Evolutionary conservation across 1,140 invertebrate genomes (phyloP).

Genomic region (Brachystomella parvula): DNA sequence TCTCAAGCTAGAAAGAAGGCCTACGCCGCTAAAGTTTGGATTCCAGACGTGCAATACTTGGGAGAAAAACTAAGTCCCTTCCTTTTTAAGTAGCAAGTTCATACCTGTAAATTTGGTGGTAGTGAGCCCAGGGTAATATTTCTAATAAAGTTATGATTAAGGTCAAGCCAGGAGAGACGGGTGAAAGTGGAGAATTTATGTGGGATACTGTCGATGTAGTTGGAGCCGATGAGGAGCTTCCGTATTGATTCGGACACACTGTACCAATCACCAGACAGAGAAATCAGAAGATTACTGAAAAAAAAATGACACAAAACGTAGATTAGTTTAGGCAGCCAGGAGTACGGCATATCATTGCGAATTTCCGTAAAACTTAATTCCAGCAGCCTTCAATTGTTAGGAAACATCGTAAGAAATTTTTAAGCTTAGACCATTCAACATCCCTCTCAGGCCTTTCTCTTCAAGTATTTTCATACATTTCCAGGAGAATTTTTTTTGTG

Average conservation of each 20-base stretch:
- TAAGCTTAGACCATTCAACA: background rate
- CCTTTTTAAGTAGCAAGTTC: too few species aligned
- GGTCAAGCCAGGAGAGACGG: conserved; percentile 37
- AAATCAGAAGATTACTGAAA: conserved; percentile 35
- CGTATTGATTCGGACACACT: conserved; percentile 29
- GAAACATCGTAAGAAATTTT: background rate
- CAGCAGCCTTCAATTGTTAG: background rate
- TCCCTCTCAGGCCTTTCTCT: background rate
- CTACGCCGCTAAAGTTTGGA: too few species aligned
- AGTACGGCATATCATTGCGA: background rate
- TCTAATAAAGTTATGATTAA: conserved; percentile 36
- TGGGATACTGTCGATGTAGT: conserved; percentile 34
- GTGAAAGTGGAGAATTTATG: conserved; percentile 28
- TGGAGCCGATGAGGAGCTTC: conserved; percentile 30
- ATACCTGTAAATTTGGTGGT: conserved; percentile 37
- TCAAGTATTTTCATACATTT: background rate
- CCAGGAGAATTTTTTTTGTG: background rate
- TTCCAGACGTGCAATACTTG: too few species aligned
- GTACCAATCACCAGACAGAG: conserved; percentile 35
- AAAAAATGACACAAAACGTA: conserved; percentile 6
- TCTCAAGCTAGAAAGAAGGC: too few species aligned
- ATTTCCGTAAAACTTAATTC: background rate
- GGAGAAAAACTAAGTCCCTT: too few species aligned
- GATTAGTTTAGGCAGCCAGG: background rate
- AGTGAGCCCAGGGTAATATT: conserved; percentile 33